Conservation (phyloP, 37 sponge, comb jelly and placozoan genomes). For the Geodia barretti region DNA sequence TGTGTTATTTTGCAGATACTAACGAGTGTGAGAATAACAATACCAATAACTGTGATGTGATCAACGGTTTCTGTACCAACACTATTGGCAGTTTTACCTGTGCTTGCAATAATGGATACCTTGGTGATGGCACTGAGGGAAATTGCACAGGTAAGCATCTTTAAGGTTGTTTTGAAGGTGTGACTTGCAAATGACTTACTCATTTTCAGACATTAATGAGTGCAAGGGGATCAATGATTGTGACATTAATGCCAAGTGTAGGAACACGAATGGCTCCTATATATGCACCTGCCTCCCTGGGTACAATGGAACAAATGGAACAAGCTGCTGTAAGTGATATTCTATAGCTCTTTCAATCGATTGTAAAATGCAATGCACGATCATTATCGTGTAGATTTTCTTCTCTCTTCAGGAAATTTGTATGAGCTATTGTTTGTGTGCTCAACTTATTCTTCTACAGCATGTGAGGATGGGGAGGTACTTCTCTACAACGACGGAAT, state of each 20-base stretch:
- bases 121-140: not conserved
- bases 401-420: too few species aligned
- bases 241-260: conserved; percentile 24
- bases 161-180: not conserved
- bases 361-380: too few species aligned
- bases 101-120: conserved; percentile 13
- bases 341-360: too few species aligned
- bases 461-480: not conserved
- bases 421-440: too few species aligned
- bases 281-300: conserved; percentile 47
- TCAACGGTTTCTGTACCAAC: conserved; percentile 21
- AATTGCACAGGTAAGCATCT: not conserved
- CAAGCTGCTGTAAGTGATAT: conserved; percentile 21
- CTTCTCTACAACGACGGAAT: not conserved
- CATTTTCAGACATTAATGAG: conserved; percentile 24
- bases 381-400: too few species aligned
- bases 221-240: conserved; percentile 8
- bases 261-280: conserved; percentile 53
- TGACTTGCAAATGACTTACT: not conserved
- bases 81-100: conserved; percentile 34
- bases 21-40: conserved; percentile 34
- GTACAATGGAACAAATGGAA: conserved; percentile 21
- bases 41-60: conserved; percentile 1
- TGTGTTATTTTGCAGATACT: not conserved
- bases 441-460: not conserved